Evolutionary conservation across 1,140 invertebrate genomes (phyloP), one percentile per base, ranked within the genome.

Genomic region (Drosophila pruinosa): DNA sequence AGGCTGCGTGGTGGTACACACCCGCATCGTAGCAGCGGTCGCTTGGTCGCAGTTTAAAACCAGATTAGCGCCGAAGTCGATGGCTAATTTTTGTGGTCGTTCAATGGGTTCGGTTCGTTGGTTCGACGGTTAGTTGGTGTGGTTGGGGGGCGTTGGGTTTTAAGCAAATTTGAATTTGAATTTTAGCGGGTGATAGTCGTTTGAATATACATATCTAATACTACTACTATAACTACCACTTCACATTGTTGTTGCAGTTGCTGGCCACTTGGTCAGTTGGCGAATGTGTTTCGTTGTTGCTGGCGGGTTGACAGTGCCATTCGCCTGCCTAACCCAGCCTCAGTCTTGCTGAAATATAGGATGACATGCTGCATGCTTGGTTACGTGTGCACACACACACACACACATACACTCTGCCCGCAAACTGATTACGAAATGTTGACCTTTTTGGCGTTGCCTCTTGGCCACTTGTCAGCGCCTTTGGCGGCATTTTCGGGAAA

Each of bases 131-230:
- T 31, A 19, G 26, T 17, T 10, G 17, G 34, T 19, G 5, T 14
- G 10, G 52, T 43, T 39, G 43, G 28, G 26, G 36, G 38, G 47
- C 22, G 41, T 62, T 83, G 68, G 22, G 63, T 65, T 63, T 80
- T 78, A 38, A 89, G 83, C 82, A 88, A 88, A 88, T 88, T 88
- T 88, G 82, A 88, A 88, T 88, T 88, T 88, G 78, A 88, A 88
- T 88, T 86, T 88, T 88, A 78, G 81, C 81, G 81, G 81, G 77
- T 88, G 81, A 86, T 86, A 86, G 81, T 86, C 70, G 77, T 79
- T 72, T 69, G 47, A 68, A 69, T 57, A 72, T 56, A 67, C 54
- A 72, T 57, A 65, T 62, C 52, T 38, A 67, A 36, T 43, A 50
- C 64, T 12, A 24, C 34, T 22, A 22, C 34, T 56, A 56, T 15